Base-by-base conservation (phyloP, 2,888 invertebrate species). In the Ichneumon xanthorius region DNA sequence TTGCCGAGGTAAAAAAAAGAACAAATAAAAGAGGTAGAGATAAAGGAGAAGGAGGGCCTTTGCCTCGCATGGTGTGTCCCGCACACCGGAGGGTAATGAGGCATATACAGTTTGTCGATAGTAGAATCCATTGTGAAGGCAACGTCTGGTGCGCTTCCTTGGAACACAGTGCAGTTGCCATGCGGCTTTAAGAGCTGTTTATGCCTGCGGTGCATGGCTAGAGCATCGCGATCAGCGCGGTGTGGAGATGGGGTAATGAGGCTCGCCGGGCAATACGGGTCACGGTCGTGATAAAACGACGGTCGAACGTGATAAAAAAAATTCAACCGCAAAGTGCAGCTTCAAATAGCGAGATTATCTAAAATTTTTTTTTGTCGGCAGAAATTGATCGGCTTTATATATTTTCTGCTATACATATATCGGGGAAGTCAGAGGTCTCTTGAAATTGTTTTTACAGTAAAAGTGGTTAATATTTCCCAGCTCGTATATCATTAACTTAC, bases 71-170 rank as follows among this genome's bases (percentile, higher is more conserved):
- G 50, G 33, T 79, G 76, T 70, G 77, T 85, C 79, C 75, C 70
- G 84, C 37, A 79, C 61, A 58, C 58, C 68, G 55, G 53, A 76
- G 86, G 84, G 86, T 87, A 87, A 87, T 85, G 87, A 87, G 87
- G 82, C 85, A 67, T 75, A 76, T 72, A 79, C 78, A 87, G 80
- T 85, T 87, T 85, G 83, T 85, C 87, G 80, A 85, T 85, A 71
- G 85, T 76, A 76, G 70, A 75, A 80, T 87, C 84, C 80, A 85
- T 87, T 85, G 82, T 86, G 53, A 79, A 71, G 61, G 63, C 48
- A 45, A 53, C 37, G 26, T 71, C 22, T 50, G 58, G 48, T 68
- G 63, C 53, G 77, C 68, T 68, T 73, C 40, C 67, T 61, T 37
- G 58, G 16, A 58, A 72, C 50, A 30, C 65, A 50, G 19, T 67